phyloP scores from a whole-genome alignment of 2,888 invertebrate species.

The Drosophila rubida region DNA sequence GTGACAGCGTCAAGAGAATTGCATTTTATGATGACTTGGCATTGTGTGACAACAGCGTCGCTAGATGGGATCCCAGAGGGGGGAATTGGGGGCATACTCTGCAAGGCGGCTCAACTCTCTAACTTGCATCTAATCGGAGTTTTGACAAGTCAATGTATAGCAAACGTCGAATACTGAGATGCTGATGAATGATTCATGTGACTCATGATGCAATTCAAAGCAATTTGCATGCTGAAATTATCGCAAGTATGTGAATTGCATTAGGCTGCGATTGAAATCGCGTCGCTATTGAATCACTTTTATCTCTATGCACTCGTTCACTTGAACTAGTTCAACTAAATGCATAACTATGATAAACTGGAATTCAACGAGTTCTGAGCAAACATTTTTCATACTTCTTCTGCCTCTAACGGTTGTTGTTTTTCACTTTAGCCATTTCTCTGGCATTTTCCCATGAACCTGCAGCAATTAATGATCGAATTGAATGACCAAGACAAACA shows the following conservation, averaged over 20 bases:
- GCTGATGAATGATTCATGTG: slow-evolving; percentile 25
- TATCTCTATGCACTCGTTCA: background rate
- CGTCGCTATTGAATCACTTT: background rate
- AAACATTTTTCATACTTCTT: background rate
- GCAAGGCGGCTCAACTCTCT: background rate
- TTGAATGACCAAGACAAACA: slow-evolving; percentile 13
- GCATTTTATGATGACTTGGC: slow-evolving; percentile 68
- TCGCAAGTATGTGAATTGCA: slow-evolving; percentile 35
- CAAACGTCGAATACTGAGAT: slow-evolving; percentile 7
- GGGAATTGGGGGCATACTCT: slow-evolving; percentile 6
- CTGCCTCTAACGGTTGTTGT: background rate
- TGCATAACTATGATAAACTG: background rate
- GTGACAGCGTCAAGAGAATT: slow-evolving; percentile 64
- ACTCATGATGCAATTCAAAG: slow-evolving; percentile 17
- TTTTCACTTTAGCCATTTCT: background rate
- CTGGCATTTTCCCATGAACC: slow-evolving; percentile 39
- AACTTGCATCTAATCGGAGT: background rate
- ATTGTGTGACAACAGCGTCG: slow-evolving; percentile 43
- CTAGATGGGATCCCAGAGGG: slow-evolving; percentile 21
- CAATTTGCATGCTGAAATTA: slow-evolving; percentile 35
- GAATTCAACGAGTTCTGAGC: background rate
- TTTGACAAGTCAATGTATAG: slow-evolving; percentile 24
- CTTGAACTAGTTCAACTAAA: background rate
- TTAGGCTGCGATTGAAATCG: slow-evolving; percentile 5
- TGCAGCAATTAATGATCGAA: slow-evolving; percentile 25